Evolutionary conservation across 2,888 invertebrate genomes (phyloP).

Genomic region (Cerceris rybyensis): DNA sequence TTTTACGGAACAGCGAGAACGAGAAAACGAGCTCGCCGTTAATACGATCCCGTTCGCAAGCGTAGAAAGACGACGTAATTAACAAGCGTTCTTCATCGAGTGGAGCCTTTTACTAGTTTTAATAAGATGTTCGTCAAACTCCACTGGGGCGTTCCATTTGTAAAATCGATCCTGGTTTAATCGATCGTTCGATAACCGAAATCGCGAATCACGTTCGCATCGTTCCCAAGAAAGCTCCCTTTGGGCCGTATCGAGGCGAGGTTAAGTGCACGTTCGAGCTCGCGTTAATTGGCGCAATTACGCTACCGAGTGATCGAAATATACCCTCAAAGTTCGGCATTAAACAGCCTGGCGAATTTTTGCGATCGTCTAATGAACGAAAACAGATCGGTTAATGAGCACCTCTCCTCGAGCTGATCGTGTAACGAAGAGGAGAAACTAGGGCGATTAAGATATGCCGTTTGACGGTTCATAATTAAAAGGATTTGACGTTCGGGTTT

Average conservation of each 20-base stretch:
- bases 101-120: slow-evolving; percentile 42
- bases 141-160: slow-evolving; percentile 28
- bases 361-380: slow-evolving; percentile 49
- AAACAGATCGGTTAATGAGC: slow-evolving; percentile 54
- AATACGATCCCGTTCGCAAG: too few relatives aligned
- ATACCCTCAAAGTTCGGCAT: slow-evolving; percentile 20
- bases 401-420: slow-evolving; percentile 17
- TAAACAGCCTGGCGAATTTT: slow-evolving; percentile 52
- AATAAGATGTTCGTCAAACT: slow-evolving; percentile 45
- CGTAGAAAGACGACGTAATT: slow-evolving; percentile 35
- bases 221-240: slow-evolving; percentile 22
- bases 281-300: slow-evolving; percentile 63
- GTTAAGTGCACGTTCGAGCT: slow-evolving; percentile 45
- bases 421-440: slow-evolving; percentile 35
- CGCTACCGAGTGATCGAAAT: slow-evolving; percentile 37
- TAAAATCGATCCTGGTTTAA: not conserved
- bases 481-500: not conserved
- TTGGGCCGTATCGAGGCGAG: slow-evolving; percentile 30
- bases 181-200: slow-evolving; percentile 12
- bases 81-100: slow-evolving; percentile 35
- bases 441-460: slow-evolving; percentile 53
- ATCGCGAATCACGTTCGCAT: slow-evolving; percentile 38
- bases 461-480: slow-evolving; percentile 56
- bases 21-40: too few relatives aligned
- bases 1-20: too few relatives aligned